Conservation (phyloP, 2,113 vertebrate species). For the Pycnonotus jocosus region DNA sequence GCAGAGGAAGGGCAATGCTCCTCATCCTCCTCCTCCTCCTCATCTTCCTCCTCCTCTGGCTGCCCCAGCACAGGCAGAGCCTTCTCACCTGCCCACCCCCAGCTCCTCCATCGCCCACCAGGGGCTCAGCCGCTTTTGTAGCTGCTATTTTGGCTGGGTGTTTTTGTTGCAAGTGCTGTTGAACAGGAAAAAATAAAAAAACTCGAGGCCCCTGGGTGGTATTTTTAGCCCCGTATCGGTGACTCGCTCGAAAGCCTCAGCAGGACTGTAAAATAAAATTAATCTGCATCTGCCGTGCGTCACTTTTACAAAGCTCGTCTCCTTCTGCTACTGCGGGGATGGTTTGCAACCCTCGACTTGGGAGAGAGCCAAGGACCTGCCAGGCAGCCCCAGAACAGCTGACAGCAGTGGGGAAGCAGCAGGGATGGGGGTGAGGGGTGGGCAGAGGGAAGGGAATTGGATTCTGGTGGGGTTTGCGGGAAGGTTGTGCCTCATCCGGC, state of each 20-base stretch:
- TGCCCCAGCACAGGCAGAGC: background rate
- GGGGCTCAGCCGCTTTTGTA: background rate
- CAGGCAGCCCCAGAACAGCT: background rate
- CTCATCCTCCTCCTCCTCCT: background rate
- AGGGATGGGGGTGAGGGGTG: background rate
- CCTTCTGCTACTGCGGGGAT: background rate
- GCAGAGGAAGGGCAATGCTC: background rate
- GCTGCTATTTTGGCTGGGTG: background rate
- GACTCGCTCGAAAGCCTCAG: background rate
- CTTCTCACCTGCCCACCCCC: background rate
- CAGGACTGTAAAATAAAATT: background rate
- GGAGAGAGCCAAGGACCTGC: background rate
- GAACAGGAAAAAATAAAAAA: background rate
- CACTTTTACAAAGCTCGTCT: background rate
- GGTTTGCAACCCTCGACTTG: background rate
- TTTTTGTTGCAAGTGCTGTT: background rate
- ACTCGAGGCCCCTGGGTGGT: background rate
- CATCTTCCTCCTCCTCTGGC: background rate
- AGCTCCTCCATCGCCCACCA: background rate
- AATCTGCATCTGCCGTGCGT: background rate
- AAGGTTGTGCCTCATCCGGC: background rate
- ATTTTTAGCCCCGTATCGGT: background rate
- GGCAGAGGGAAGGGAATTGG: background rate
- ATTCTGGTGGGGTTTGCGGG: accelerated
- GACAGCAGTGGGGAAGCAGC: background rate